These are phyloP conservation scores for Platygyra sinensis DNA, from an alignment of 64 coral and sea anemone species.

Conservation along the genomic window DNA sequence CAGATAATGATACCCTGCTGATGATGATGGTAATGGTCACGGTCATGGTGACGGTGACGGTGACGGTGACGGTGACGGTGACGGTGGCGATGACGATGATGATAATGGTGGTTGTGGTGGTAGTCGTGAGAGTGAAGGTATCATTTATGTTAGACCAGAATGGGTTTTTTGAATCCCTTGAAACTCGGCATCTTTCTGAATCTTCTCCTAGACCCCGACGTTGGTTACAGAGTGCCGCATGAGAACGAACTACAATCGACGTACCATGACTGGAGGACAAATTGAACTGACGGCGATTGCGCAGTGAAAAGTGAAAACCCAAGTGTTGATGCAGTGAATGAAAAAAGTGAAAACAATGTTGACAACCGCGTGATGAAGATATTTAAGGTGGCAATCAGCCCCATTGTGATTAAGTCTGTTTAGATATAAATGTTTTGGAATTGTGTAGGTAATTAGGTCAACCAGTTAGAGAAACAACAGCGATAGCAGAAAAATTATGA, in stretches of 20 bases:
- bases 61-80: no score
- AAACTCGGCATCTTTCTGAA: background rate
- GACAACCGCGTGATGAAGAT: background rate
- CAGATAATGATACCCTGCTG: no score
- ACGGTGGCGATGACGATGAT: no score
- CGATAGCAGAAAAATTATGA: background rate
- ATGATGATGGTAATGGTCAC: no score
- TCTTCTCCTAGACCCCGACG: conserved; percentile 4
- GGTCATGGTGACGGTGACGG: no score
- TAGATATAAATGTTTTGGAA: background rate
- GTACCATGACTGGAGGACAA: background rate
- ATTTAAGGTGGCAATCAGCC: background rate
- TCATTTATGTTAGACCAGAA: background rate
- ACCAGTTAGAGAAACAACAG: background rate
- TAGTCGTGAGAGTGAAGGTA: no score
- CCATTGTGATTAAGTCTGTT: background rate
- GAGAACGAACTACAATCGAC: background rate
- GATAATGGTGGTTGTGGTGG: no score
- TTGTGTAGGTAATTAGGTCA: background rate
- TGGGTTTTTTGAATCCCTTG: background rate
- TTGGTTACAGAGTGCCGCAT: conserved; percentile 2
- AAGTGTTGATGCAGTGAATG: background rate
- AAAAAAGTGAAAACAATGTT: background rate
- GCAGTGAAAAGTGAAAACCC: background rate
- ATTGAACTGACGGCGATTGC: conserved; percentile 8